Conservation (phyloP, 2,113 vertebrate species). For the Pseudolaguvia tuberculata region DNA sequence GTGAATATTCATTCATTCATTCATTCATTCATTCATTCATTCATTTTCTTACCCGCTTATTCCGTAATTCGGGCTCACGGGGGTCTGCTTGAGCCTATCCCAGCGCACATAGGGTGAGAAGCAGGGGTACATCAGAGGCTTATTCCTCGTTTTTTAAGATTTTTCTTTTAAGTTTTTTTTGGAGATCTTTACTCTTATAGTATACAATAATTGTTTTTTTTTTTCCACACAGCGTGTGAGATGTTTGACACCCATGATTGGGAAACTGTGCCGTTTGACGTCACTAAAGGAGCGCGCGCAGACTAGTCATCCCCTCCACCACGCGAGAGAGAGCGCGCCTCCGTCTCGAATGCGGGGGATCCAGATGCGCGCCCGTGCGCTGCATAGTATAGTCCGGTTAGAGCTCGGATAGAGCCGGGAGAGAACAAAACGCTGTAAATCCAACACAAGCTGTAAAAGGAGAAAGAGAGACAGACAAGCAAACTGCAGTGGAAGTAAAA, state of each 20-base stretch:
- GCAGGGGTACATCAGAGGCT: too few relatives aligned
- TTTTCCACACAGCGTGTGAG: neutral
- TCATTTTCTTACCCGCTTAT: too few relatives aligned
- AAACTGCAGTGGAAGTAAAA: constrained; percentile 21
- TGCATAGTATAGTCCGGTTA: constrained; percentile 50
- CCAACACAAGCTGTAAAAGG: constrained; percentile 23
- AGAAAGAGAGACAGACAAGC: constrained; percentile 10
- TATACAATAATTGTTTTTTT: neutral
- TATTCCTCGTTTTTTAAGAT: too few relatives aligned
- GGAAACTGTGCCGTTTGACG: constrained; percentile 62
- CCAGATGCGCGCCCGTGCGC: constrained; percentile 68
- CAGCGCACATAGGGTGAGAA: too few relatives aligned
- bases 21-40: too few relatives aligned
- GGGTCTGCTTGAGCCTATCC: too few relatives aligned
- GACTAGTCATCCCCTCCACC: constrained; percentile 58
- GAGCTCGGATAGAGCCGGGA: constrained; percentile 50
- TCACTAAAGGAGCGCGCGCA: constrained; percentile 66
- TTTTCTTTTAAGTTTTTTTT: too few relatives aligned
- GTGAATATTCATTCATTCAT: too few relatives aligned
- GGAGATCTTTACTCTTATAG: too few relatives aligned
- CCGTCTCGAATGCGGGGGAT: constrained; percentile 69
- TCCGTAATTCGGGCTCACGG: too few relatives aligned
- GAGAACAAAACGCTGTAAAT: constrained; percentile 11
- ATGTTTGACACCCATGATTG: constrained; percentile 16
- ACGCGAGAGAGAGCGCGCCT: constrained; percentile 61